phyloP scores from a whole-genome alignment of 2,113 vertebrate species.

The Poecile atricapillus region DNA sequence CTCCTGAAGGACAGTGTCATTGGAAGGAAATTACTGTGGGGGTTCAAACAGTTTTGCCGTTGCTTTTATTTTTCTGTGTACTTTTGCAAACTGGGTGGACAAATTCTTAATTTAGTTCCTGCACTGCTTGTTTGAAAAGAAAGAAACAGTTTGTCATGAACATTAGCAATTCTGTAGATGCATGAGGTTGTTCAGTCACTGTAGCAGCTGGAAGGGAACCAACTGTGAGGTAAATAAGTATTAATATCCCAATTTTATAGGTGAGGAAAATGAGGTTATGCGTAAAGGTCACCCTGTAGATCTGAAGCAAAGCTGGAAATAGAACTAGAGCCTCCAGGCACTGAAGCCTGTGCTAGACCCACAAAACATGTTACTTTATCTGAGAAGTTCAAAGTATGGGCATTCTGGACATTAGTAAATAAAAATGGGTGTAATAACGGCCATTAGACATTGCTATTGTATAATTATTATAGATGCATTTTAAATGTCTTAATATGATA shows the following conservation, averaged over 20 bases:
- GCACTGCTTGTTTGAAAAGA: background rate
- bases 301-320: constrained; percentile 52
- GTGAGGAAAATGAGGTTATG: constrained; percentile 63
- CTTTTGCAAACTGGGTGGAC: background rate
- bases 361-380: background rate
- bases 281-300: constrained; percentile 39
- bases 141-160: background rate
- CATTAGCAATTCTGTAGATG: constrained; percentile 21
- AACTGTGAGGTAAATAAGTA: constrained; percentile 64
- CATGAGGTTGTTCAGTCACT: constrained; percentile 20
- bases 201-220: constrained; percentile 58
- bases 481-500: background rate
- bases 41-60: background rate
- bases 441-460: background rate
- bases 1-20: background rate
- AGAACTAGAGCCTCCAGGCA: constrained; percentile 45
- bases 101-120: background rate
- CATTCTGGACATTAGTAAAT: background rate
- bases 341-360: constrained; percentile 18
- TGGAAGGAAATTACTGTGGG: background rate
- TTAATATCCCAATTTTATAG: constrained; percentile 58
- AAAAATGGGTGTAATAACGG: background rate
- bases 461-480: background rate
- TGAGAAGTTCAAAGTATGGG: background rate
- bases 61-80: background rate